Base-by-base conservation (phyloP, 2,113 vertebrate genomes). In the Ptychochromis oligacanthus region DNA sequence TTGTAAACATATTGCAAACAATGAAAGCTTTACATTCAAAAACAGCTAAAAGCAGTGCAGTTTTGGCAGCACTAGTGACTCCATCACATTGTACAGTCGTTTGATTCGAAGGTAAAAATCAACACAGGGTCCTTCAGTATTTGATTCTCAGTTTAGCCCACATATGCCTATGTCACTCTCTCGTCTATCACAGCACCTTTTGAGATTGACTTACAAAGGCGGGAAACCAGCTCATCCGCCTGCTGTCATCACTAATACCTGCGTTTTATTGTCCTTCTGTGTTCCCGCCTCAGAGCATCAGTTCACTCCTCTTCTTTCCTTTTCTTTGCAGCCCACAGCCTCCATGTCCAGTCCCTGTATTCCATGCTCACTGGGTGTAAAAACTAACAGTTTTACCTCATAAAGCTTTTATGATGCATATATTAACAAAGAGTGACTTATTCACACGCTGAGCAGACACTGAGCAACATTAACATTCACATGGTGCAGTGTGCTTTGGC, bases 161-260 rank as follows among this genome's bases (percentile, higher is more conserved):
- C 64, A 72, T 52, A 17, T 31, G 26, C 13, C 46, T 72, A 18
- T 52, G 17, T 52, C 18, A 11, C 24, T 2, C 4, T 52, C 65
- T 72, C 76, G 57, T 52, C 75, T 43, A 6, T 79, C 70, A 62
- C 60, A 58, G 22, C 28, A 24, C 17, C 0, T 55, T 75, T 46
- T 13, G 43, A 72, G 26, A 52, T 59, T 7, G n/a, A 74, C 76
- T 76, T 72, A 54, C 24, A 17, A 52, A 89, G 43, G 58, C 77
- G 58, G 83, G 81, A 84, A 61, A 64, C 38, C 49, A 43, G 4
- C 56, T 75, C 65, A 61, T 36, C 54, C 34, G 7, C 80, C 85
- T 81, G 36, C 79, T 57, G 65, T 52, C 24, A 31, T 52, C 65
- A 20, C 43, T 52, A n/a, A 72, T 52, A 72, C 31, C 26, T 84